Evolutionary conservation across 2,797 vertebrate genomes (phyloP).

Genomic region (Lates japonicus): DNA sequence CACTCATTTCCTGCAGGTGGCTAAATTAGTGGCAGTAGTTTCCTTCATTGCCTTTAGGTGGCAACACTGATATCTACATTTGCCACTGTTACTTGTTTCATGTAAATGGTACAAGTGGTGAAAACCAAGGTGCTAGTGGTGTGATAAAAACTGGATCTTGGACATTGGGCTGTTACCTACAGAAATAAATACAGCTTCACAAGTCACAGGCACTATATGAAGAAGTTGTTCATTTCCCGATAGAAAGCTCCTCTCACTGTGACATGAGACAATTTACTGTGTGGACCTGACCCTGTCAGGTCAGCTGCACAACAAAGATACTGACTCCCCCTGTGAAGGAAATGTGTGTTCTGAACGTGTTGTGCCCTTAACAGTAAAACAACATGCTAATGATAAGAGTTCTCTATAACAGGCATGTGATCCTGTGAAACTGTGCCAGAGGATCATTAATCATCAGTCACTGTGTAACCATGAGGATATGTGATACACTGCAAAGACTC

Average conservation of each 20-base stretch:
- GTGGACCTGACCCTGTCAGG: not conserved
- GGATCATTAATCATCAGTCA: not conserved
- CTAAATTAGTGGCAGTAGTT: not conserved
- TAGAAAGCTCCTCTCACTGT: not conserved
- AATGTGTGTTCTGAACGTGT: slow-evolving; percentile 23
- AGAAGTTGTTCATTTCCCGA: not conserved
- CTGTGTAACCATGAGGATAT: not conserved
- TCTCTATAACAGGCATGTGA: not conserved
- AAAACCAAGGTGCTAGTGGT: too few species aligned
- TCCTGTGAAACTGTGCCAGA: not conserved
- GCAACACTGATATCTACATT: not conserved
- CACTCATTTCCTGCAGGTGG: not conserved
- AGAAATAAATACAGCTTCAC: not conserved
- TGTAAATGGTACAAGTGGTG: not conserved
- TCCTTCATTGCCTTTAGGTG: not conserved
- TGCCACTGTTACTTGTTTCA: too few species aligned
- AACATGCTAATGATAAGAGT: not conserved
- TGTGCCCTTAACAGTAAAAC: not conserved
- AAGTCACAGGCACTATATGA: not conserved
- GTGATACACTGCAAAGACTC: not conserved
- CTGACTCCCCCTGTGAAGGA: not conserved
- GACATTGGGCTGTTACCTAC: not conserved
- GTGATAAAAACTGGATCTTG: not conserved
- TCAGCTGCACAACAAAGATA: slow-evolving; percentile 21
- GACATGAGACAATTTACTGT: not conserved